Percentiles rank a stretch among this genome's conserved stretches.
These are phyloP conservation scores for Oryzias dopingdopingensis DNA, from an alignment of 2,797 vertebrate species.

Conservation along the genomic window DNA sequence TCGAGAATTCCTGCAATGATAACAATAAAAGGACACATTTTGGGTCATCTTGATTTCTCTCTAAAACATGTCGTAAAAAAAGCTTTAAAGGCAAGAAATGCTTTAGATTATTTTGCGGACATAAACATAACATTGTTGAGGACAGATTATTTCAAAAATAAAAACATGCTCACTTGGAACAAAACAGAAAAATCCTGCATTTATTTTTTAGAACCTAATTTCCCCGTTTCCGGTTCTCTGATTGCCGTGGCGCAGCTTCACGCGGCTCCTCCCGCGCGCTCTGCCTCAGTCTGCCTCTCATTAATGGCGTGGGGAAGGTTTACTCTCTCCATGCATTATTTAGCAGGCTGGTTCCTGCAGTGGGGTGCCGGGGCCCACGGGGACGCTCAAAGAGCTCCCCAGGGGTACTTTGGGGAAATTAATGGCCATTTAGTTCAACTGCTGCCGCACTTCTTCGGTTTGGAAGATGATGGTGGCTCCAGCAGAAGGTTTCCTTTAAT, in stretches of 20 bases:
- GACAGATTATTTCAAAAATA: too few relatives aligned
- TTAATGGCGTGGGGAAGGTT: conserved; percentile 12
- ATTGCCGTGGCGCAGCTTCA: conserved; percentile 7
- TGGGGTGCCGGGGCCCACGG: conserved; percentile 16
- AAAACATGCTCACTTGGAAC: not conserved
- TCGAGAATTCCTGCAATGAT: not conserved
- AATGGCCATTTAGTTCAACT: conserved; percentile 47
- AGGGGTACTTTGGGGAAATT: conserved; percentile 34
- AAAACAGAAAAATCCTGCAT: conserved; percentile 1
- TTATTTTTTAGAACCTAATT: conserved; percentile 28
- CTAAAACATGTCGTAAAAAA: too few relatives aligned
- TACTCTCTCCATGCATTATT: conserved; percentile 37
- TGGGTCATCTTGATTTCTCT: too few relatives aligned
- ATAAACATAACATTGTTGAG: too few relatives aligned
- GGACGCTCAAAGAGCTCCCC: conserved; percentile 24
- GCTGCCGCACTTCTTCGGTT: conserved; percentile 24
- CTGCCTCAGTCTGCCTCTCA: conserved; percentile 16
- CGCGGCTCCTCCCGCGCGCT: conserved; percentile 52
- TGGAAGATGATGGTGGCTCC: conserved; percentile 27
- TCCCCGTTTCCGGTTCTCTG: conserved; percentile 17
- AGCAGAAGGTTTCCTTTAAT: conserved; percentile 25
- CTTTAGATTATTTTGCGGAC: too few relatives aligned
- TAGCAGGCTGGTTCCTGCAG: conserved; percentile 32
- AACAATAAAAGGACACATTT: not conserved
- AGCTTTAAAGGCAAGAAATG: too few relatives aligned